Evolutionary conservation across 2,888 invertebrate species (phyloP), one percentile per base, ranked within the genome.

Genomic region (Cheilosia scutellata): DNA sequence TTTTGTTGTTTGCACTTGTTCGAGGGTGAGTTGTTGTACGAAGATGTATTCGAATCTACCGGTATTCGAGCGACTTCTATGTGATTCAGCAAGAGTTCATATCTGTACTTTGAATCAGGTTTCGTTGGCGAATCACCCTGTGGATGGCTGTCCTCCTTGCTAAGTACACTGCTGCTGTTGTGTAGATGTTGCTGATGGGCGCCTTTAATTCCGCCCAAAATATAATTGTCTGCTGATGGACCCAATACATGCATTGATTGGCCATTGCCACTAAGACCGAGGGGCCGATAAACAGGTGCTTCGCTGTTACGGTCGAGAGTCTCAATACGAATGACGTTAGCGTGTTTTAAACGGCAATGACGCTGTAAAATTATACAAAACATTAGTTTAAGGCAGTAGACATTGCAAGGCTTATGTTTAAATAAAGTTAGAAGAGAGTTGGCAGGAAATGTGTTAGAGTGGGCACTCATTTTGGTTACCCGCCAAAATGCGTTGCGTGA

Each of bases 301-400:
- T 89, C 89, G 49, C 88, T 88, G 80, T 88, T 88, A 37, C 92
- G 91, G 89, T 92, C 92, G 90, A 92, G 92, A 89, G 93, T 93
- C 89, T 94, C 94, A 88, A 96, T 96, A 91, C 95, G 94, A 89
- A 96, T 95, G 89, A 96, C 94, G 88, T 96, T 96, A 90, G 95
- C 95, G 92, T 96, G 96, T 92, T 96, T 96, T 93, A 96, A 93
- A 86, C 96, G 95, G 92, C 96, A 96, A 90, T 96, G 96, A 90
- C 96, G 95, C 96, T 96, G 93, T 89, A 78, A 86, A 37, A 58
- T 66, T 71, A 42, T 20, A 68, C 3, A 37, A 76, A 80, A 58
- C 13, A 29, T 80, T 76, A 76, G n/a, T 83, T 76, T 37, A 37
- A 37, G 37, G 37, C 9, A 80, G 57, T 68, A 5, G 57, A n/a